Evolutionary conservation across 2,113 vertebrate genomes (phyloP), one percentile per base, ranked within the genome.

Genomic region (Apodemus speciosus): DNA sequence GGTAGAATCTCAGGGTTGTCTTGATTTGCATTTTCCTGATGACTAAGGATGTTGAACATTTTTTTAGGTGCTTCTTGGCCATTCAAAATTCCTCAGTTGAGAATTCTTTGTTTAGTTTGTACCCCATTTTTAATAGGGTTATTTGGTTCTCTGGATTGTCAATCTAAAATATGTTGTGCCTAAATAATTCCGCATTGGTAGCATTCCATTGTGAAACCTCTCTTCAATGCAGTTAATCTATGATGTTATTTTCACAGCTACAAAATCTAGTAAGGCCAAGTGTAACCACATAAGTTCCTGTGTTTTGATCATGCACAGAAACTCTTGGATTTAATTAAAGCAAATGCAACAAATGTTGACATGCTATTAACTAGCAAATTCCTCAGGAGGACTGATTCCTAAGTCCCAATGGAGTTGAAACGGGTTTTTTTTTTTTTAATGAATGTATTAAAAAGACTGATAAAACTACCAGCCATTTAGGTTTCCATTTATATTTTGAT

Each of bases 241-340:
- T 93, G 23, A 53, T n/a, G 32, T 71, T 93, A 68, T 81, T 92
- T 90, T 88, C 35, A 88, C 60, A 93, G 69, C 35, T 90, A 72
- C 40, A 90, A 85, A 93, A 85, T 9, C 6, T 14, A 40, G 20
- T 68, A 85, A 92, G 49, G 21, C 51, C 10, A 30, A 90, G 4
- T 66, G n/a, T 72, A 87, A 72, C 46, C 80, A 91, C 4, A 69
- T 16, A 71, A 84, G 35, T 68, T 91, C 30, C 40, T 87, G 1
- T 46, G 35, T 49, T 81, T 77, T 85, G n/a, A 93, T 92, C 84
- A 60, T 53, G 38, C 32, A 91, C 64, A 91, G 38, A 90, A 87
- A 87, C 38, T 16, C 16, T 53, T 94, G 35, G 90, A 80, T n/a
- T 56, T 96, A 93, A 92, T 73, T 95, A 95, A 94, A 92, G 51